Conservation (phyloP, 2,797 vertebrate species). For the Coregonus sp. region DNA sequence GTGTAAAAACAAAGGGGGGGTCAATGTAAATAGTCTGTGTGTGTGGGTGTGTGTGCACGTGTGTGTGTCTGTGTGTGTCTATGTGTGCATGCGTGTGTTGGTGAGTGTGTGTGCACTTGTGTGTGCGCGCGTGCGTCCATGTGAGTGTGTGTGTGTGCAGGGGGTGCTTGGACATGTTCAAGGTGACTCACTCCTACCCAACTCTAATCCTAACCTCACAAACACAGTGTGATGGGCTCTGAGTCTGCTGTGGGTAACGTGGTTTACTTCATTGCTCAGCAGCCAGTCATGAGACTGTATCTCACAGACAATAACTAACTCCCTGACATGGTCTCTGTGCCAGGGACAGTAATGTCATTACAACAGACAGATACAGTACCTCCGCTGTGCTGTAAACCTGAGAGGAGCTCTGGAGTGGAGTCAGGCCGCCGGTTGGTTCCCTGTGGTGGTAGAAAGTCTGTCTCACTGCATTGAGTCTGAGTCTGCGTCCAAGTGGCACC, state of each 20-base stretch:
- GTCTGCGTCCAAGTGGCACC: background rate
- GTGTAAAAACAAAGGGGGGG: no score
- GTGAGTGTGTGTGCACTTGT: constrained; percentile 17
- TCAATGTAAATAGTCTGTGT: background rate
- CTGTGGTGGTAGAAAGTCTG: background rate
- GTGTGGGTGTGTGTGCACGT: background rate
- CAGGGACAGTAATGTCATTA: constrained; percentile 61
- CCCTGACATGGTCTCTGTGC: constrained; percentile 18
- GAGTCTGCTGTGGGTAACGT: constrained; percentile 27
- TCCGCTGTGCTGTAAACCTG: constrained; percentile 14
- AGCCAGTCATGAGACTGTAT: constrained; percentile 64
- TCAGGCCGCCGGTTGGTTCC: background rate
- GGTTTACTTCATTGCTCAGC: constrained; percentile 27
- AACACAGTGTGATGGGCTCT: background rate
- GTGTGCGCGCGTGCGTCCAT: background rate
- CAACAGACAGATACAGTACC: constrained; percentile 30
- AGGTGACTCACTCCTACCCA: background rate
- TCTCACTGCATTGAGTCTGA: background rate
- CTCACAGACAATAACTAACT: constrained; percentile 13
- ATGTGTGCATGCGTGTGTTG: background rate
- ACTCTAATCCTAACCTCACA: background rate
- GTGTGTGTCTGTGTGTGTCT: background rate
- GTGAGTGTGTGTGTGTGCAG: background rate
- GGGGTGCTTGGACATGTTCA: background rate
- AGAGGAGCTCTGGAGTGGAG: background rate